Percentiles rank a stretch among this genome's conserved stretches.
Conservation (phyloP, 2,888 invertebrate genomes). For the Pomacea canaliculata region DNA sequence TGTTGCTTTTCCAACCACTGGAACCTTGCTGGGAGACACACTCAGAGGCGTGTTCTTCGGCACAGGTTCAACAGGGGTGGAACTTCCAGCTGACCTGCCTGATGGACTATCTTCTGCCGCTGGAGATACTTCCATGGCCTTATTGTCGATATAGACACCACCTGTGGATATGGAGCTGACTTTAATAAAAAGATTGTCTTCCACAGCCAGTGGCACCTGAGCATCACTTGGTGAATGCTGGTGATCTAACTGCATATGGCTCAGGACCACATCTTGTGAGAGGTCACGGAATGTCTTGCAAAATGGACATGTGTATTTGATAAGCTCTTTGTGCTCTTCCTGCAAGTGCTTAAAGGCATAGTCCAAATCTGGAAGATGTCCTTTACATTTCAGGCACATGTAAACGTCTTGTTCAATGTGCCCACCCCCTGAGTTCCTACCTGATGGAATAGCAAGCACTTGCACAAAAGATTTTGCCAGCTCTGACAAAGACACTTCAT, state of each 20-base stretch:
- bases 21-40: not conserved
- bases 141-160: slow-evolving; percentile 24
- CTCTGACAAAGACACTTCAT: slow-evolving; percentile 58
- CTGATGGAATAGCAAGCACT: slow-evolving; percentile 42
- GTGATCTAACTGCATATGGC: slow-evolving; percentile 43
- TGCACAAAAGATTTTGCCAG: slow-evolving; percentile 53
- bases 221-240: slow-evolving; percentile 36
- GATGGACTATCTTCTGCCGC: too few species aligned
- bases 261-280: slow-evolving; percentile 43
- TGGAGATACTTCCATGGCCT: too few species aligned
- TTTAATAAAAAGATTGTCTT: slow-evolving; percentile 48
- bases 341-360: slow-evolving; percentile 55
- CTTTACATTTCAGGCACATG: slow-evolving; percentile 57
- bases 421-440: slow-evolving; percentile 43
- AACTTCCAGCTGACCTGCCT: not conserved
- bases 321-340: slow-evolving; percentile 45
- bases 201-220: slow-evolving; percentile 49
- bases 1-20: too few species aligned
- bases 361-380: slow-evolving; percentile 53
- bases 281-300: slow-evolving; percentile 49
- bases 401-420: slow-evolving; percentile 57
- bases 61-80: not conserved
- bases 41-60: not conserved
- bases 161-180: slow-evolving; percentile 39
- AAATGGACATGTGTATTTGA: slow-evolving; percentile 40